Percentiles rank a stretch among this genome's conserved stretches.
Conservation (phyloP, 2,113 vertebrate genomes). For the Elgaria multicarinata region DNA sequence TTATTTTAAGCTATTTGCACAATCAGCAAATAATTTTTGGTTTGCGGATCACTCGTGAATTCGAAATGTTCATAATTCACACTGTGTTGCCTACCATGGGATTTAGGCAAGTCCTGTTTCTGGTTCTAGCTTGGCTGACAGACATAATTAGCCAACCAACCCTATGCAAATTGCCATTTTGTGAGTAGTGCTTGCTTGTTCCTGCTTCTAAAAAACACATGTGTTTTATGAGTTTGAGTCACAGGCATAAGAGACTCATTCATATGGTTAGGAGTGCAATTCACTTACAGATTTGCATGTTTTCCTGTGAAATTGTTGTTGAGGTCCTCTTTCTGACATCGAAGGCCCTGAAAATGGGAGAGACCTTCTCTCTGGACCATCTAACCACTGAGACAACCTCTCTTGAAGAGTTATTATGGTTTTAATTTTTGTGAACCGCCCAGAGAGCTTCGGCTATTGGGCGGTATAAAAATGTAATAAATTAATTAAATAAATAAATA, state of each 20-base stretch:
- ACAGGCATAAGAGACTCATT: conserved; percentile 49
- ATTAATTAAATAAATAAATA: too few relatives aligned
- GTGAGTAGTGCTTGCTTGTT: conserved; percentile 9
- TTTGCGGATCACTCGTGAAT: conserved; percentile 17
- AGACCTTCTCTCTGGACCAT: not conserved
- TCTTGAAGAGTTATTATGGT: too few relatives aligned
- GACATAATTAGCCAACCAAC: conserved; percentile 36
- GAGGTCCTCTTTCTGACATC: too few relatives aligned
- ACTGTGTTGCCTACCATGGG: conserved; percentile 6
- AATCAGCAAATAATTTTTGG: conserved; percentile 23
- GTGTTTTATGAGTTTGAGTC: conserved; percentile 60
- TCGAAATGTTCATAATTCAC: conserved; percentile 12
- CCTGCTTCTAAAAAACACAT: conserved; percentile 43
- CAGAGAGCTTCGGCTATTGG: too few relatives aligned
- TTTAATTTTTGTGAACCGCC: too few relatives aligned
- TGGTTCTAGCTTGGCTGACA: conserved; percentile 2
- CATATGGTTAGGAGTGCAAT: conserved; percentile 53
- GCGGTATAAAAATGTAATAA: too few relatives aligned
- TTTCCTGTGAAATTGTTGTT: not conserved
- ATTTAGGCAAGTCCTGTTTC: conserved; percentile 18
- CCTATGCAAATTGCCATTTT: conserved; percentile 28
- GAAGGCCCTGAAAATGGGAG: not conserved
- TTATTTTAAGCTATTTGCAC: conserved; percentile 22
- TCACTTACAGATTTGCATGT: conserved; percentile 47
- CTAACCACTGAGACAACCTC: too few relatives aligned